A percentile compares a stretch with the other conserved stretches of the same genome.
Conservation (phyloP, 2,113 vertebrate species). For the Notechis scutatus region DNA sequence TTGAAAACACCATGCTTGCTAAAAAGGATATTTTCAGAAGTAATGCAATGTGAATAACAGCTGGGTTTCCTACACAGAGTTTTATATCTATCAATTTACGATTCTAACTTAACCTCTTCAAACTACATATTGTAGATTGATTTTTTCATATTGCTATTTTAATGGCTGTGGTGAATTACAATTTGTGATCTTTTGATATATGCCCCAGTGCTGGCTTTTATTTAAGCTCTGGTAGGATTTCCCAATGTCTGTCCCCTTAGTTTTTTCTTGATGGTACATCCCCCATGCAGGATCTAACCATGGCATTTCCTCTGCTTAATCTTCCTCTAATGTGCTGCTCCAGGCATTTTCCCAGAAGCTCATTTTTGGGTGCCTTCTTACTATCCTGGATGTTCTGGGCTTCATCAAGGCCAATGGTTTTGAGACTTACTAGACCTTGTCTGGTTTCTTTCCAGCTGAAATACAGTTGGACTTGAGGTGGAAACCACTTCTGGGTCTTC, state of each 20-base stretch:
- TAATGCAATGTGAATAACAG: not conserved
- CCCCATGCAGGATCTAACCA: not conserved
- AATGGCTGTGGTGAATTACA: not conserved
- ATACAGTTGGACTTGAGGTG: not conserved
- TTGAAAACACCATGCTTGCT: not conserved
- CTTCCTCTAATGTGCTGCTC: not conserved
- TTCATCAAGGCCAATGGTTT: not conserved
- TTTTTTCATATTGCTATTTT: not conserved
- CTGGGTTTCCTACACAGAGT: not conserved
- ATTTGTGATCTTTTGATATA: not conserved
- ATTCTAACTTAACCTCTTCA: not conserved
- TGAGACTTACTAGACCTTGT: not conserved
- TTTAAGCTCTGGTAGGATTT: not conserved
- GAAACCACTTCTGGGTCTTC: not conserved
- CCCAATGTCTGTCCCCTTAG: not conserved
- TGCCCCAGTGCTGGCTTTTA: not conserved
- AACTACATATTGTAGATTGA: not conserved
- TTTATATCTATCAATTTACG: not conserved
- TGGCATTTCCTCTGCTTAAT: not conserved
- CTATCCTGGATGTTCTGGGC: not conserved
- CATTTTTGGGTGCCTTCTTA: not conserved
- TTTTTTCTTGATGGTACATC: not conserved
- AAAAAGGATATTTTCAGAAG: not conserved
- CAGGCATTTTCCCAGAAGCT: not conserved
- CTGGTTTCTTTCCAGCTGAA: not conserved